A percentile compares a stretch with the other conserved stretches of the same genome.
These are phyloP conservation scores for Lepilemur ruficaudatus DNA, from an alignment of 2,797 vertebrate species.

Conservation along the genomic window DNA sequence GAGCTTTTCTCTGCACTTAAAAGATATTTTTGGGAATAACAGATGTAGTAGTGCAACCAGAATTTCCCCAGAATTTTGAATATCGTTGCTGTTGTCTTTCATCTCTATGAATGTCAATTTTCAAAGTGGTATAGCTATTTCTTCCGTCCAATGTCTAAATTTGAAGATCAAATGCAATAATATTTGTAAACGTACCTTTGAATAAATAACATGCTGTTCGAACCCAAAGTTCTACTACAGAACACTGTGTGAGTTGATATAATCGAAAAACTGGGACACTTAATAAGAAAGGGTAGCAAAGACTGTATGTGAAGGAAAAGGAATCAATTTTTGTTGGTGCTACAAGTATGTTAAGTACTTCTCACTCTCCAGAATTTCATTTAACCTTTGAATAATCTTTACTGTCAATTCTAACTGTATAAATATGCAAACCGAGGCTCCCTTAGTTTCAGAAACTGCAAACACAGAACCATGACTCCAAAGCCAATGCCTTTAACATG, in stretches of 20 bases:
- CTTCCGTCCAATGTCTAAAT: not conserved
- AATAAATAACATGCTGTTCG: not conserved
- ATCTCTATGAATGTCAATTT: not conserved
- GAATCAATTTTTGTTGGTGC: not conserved
- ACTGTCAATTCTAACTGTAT: not conserved
- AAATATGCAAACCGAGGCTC: not conserved
- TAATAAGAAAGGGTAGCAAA: not conserved
- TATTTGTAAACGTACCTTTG: conserved; percentile 11
- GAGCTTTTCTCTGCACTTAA: not conserved
- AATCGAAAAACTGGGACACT: not conserved
- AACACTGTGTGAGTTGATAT: not conserved
- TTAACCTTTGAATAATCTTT: not conserved
- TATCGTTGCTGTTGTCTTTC: not conserved
- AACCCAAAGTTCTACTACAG: not conserved
- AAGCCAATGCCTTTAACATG: not conserved
- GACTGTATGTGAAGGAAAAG: not conserved
- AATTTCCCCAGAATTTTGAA: not conserved
- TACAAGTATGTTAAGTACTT: not conserved
- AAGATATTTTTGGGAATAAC: not conserved
- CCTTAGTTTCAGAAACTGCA: not conserved
- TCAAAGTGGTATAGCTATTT: not conserved
- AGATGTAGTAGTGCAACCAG: not conserved
- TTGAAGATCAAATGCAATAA: not conserved
- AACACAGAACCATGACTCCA: not conserved
- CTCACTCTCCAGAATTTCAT: not conserved